phyloP scores from a whole-genome alignment of 2,888 invertebrate genomes.

The Oligia fasciuncula region DNA sequence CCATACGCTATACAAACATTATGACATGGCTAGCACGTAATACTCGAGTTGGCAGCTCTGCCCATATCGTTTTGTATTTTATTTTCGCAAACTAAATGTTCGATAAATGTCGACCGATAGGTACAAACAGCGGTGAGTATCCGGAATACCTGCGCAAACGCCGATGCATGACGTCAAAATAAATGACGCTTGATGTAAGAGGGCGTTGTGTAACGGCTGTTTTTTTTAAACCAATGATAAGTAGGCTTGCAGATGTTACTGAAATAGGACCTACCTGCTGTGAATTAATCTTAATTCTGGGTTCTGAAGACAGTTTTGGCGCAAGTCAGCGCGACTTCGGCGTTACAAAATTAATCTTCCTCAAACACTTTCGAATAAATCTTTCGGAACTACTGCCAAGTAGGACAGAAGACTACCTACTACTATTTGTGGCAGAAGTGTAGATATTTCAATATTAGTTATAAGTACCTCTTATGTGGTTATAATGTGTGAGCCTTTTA shows the following conservation, averaged over 20 bases:
- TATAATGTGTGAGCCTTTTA: neutral
- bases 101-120: conserved; percentile 51
- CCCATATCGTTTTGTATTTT: conserved; percentile 54
- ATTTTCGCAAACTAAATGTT: conserved; percentile 47
- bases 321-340: conserved; percentile 8
- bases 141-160: conserved; percentile 46
- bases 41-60: conserved; percentile 42
- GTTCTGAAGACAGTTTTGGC: conserved; percentile 32
- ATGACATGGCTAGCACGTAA: conserved; percentile 53
- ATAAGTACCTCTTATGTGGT: neutral
- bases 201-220: conserved; percentile 46
- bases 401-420: conserved; percentile 24
- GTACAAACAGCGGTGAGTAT: conserved; percentile 37
- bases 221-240: conserved; percentile 14
- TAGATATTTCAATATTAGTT: neutral
- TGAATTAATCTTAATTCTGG: conserved; percentile 25
- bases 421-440: conserved; percentile 11
- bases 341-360: conserved; percentile 39
- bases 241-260: conserved; percentile 10
- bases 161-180: conserved; percentile 46
- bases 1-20: conserved; percentile 37
- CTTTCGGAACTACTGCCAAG: conserved; percentile 32
- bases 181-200: conserved; percentile 53
- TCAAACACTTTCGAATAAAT: conserved; percentile 35
- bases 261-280: conserved; percentile 40